Base-by-base conservation (phyloP, 1,140 invertebrate species). In the Nasonia longicornis region DNA sequence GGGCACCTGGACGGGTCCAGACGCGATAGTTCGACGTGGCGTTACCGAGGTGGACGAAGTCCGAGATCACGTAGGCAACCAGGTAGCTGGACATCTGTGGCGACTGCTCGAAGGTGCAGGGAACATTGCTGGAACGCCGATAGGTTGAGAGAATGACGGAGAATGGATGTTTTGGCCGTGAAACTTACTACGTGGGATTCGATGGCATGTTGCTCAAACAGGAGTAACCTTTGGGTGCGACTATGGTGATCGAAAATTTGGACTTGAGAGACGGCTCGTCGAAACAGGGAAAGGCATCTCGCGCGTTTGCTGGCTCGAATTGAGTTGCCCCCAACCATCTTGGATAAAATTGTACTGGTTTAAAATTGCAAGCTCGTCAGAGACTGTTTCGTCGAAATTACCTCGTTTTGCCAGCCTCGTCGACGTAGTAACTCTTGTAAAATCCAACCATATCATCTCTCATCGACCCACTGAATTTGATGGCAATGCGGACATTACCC, bases 241-340 rank as follows among this genome's bases (percentile, higher is more conserved):
- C 12, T 42, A 98, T 88, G 20, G 91, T 94, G 14, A 98, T 93
- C 42, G 91, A 91, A 87, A 97, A 99, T 10, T 92, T 95, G 0
- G 98, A 96, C 88, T 99, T 99, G 86, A 97, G 93, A 7, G 91
- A 92, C 0, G 98, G 98, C 87, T 99, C 98, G 88, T 99, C 98
- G 87, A 99, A 98, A 89, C 97, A 99, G 0, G 98, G 98, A 88
- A 99, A 98, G 1, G 96, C 97, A 75, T 94, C 92, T 77, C 98
- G 92, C 0, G 98, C 98, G 83, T 96, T 93, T 0, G 94, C 96
- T 0, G 97, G 92, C 87, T 98, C 95, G 86, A 99, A 97, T 87
- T 98, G 97, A 0, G 97, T 98, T 0, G 95, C 92, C 1, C 95
- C 94, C 29, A 98, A 86, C 93, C 95, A 96, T 88, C 96, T 96